Percentiles rank a stretch among this genome's conserved stretches.
Evolutionary conservation across 64 coral and sea anemone species (phyloP).

Genomic region (Pocillopora verrucosa): DNA sequence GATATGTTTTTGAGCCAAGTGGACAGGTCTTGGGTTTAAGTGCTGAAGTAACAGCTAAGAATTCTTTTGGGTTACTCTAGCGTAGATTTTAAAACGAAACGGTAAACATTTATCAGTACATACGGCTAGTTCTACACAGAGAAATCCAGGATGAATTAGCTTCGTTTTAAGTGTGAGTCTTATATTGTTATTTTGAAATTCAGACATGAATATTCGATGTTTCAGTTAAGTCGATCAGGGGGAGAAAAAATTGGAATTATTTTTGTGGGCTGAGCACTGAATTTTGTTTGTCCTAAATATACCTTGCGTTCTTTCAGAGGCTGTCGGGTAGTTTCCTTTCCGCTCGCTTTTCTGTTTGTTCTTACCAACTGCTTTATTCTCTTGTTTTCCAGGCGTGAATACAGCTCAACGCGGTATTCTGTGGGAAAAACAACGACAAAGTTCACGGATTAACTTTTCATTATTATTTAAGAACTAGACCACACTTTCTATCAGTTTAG

Average conservation of each 20-base stretch:
- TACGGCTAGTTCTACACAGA: no score
- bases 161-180: no score
- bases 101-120: no score
- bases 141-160: no score
- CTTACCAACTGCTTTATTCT: slow-evolving; percentile 32
- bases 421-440: neutral
- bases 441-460: no score
- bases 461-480: no score
- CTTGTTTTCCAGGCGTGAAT: slow-evolving; percentile 19
- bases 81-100: neutral
- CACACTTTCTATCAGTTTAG: no score
- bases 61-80: neutral
- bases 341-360: neutral
- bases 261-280: neutral
- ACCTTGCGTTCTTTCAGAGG: slow-evolving; percentile 31
- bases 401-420: slow-evolving; percentile 27
- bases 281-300: neutral
- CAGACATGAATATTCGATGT: no score
- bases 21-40: neutral
- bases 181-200: no score
- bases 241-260: neutral
- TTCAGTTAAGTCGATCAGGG: no score
- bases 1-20: neutral
- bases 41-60: neutral
- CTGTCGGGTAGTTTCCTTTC: neutral